Evolutionary conservation across 2,888 invertebrate genomes (phyloP), one percentile per base, ranked within the genome.

Genomic region (Drosophila falleni): DNA sequence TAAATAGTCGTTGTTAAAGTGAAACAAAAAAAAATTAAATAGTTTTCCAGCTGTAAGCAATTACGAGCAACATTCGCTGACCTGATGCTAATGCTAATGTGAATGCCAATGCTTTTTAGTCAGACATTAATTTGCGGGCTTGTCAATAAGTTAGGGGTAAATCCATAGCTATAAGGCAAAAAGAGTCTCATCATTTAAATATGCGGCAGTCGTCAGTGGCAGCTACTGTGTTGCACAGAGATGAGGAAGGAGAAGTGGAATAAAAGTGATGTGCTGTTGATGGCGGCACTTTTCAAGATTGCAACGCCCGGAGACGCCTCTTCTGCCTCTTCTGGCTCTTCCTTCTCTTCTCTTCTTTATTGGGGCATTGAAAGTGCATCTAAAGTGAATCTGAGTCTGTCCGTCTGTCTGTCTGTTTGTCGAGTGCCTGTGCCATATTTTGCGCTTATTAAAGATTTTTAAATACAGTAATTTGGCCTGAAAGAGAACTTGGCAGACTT

Each of bases 391-490:
- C 55, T 55, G 59, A 8, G 31, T 37, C n/a, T n/a, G 37, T 37
- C 35, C 13, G 35, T 37, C 35, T 31, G 31, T 37, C n/a, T n/a
- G 37, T n/a, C n/a, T 37, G 35, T 35, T 13, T 35, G 15, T 3
- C 11, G 29, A 39, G n/a, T 53, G 41, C 19, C 35, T 54, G 42
- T 55, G 55, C 55, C 71, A 76, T 85, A 81, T 81, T 83, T 82
- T 86, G 81, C 81, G 84, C 86, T 84, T 89, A 86, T 87, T 89
- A 71, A 79, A 76, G 79, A 87, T 82, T 82, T 87, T 90, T 88
- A 88, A 88, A 89, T 87, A 87, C 83, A 74, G 90, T 88, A 89
- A 88, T 88, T 90, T 82, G 13, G 37, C 5, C 9, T 35, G 33
- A 42, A 67, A 42, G 31, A 29, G 9, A 15, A 33, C 8, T 41